Percentiles rank a stretch among this genome's conserved stretches.
Evolutionary conservation across 2,888 invertebrate genomes (phyloP).

Genomic region (Leptopilina drosophilae): DNA sequence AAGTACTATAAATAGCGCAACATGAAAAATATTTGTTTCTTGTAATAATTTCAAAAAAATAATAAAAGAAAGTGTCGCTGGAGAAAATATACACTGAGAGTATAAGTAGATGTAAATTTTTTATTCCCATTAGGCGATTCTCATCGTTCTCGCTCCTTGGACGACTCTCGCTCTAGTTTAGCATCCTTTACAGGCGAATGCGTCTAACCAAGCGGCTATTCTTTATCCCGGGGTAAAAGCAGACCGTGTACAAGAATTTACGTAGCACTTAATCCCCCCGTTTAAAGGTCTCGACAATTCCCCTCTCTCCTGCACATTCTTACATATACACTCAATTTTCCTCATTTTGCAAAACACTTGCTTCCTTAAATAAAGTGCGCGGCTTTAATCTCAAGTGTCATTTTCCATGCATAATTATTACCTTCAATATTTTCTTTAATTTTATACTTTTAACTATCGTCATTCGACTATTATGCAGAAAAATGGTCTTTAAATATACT

Average conservation of each 20-base stretch:
- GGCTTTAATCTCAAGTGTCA: neutral
- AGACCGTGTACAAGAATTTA: conserved; percentile 70
- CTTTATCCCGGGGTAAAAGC: conserved; percentile 67
- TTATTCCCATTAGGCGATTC: conserved; percentile 23
- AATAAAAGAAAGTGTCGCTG: too few species aligned
- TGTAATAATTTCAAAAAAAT: too few species aligned
- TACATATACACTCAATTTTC: conserved; percentile 43
- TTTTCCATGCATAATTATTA: conserved; percentile 3
- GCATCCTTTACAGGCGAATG: conserved; percentile 3
- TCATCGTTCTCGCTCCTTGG: conserved; percentile 19
- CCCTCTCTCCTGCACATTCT: conserved; percentile 69
- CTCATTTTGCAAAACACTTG: conserved; percentile 10
- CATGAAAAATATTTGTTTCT: too few species aligned
- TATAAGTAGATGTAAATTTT: conserved; percentile 1
- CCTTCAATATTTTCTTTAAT: neutral
- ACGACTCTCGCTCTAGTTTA: conserved; percentile 9
- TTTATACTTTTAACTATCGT: too few species aligned
- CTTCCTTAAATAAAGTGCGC: neutral
- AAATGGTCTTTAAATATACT: too few species aligned
- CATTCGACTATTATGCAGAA: too few species aligned
- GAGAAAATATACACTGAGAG: too few species aligned
- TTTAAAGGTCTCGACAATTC: conserved; percentile 71
- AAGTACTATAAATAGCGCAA: too few species aligned
- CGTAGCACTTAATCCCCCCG: conserved; percentile 75
- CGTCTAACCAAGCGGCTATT: conserved; percentile 64